Evolutionary conservation across 2,797 vertebrate species (phyloP).

Genomic region (Smutsia temminckii): DNA sequence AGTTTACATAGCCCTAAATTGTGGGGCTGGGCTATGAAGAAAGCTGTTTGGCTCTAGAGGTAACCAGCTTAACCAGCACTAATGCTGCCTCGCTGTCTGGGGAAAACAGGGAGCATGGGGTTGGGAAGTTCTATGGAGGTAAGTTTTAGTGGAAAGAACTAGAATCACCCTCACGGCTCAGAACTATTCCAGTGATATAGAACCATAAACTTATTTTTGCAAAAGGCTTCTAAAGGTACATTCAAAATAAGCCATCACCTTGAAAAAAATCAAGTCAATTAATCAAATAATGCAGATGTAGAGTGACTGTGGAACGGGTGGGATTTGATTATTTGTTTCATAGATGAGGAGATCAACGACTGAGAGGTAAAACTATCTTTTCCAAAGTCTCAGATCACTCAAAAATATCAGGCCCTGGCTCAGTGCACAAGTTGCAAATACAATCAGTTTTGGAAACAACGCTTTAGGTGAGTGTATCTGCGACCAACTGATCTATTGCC

Average conservation of each 20-base stretch:
- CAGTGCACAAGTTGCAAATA: background rate
- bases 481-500: background rate
- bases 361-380: background rate
- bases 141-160: background rate
- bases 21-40: background rate
- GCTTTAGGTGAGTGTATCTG: background rate
- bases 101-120: fast-evolving
- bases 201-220: background rate
- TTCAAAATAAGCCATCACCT: background rate
- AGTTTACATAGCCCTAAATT: background rate
- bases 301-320: background rate
- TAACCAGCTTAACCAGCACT: background rate
- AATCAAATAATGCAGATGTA: background rate
- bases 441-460: background rate
- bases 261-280: background rate
- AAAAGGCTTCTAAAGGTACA: background rate
- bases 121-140: background rate
- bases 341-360: background rate
- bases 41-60: background rate
- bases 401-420: background rate
- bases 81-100: background rate
- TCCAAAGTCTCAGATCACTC: background rate
- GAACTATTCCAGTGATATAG: background rate
- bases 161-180: background rate
- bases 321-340: background rate